Evolutionary conservation across 2,113 vertebrate species (phyloP).

Genomic region (Elachura formosa): DNA sequence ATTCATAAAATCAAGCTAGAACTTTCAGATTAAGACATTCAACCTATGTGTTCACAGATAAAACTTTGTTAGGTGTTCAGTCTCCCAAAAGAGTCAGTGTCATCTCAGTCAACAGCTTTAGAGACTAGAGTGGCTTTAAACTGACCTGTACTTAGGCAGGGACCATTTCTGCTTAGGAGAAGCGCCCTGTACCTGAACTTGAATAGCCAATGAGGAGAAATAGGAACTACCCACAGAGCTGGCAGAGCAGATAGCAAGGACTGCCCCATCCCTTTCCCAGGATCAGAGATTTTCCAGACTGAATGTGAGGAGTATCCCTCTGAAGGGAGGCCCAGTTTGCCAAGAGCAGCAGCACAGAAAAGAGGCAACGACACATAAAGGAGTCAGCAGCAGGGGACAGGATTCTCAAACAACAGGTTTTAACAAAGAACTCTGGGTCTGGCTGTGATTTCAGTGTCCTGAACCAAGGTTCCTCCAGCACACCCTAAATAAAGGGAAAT

Average conservation of each 20-base stretch:
- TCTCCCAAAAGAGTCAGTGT: background rate
- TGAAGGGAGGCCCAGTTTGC: background rate
- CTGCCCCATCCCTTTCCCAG: background rate
- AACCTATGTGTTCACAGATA: no score
- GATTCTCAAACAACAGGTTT: background rate
- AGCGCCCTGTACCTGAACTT: background rate
- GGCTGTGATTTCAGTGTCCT: background rate
- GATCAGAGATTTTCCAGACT: background rate
- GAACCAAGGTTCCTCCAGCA: background rate
- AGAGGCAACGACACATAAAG: background rate
- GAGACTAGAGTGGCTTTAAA: background rate
- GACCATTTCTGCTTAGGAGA: background rate
- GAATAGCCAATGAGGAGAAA: background rate
- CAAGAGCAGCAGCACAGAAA: background rate
- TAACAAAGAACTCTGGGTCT: background rate
- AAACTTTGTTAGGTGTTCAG: background rate
- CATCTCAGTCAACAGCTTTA: background rate
- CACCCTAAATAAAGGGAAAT: background rate
- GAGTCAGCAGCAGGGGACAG: conserved; percentile 9
- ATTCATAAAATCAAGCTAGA: background rate
- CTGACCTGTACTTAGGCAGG: background rate
- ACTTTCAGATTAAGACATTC: background rate
- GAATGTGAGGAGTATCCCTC: background rate
- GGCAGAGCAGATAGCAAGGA: background rate
- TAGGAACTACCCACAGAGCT: background rate